phyloP scores from a whole-genome alignment of 2,797 vertebrate species.

The Gallinago stenura region DNA sequence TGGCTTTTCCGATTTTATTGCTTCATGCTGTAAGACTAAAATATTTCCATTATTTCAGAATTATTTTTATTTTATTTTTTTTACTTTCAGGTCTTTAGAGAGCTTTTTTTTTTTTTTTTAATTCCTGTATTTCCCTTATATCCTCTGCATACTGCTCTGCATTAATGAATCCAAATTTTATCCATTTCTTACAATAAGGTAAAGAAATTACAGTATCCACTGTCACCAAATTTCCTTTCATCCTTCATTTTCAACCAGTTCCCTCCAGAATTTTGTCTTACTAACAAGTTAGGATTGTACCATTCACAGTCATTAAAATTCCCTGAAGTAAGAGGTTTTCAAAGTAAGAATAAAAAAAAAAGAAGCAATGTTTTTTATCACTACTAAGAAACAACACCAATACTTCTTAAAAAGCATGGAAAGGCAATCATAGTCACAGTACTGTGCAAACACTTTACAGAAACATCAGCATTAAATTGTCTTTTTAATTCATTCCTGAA shows the following conservation, averaged over 20 bases:
- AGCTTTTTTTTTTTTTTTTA: background rate
- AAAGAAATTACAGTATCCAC: background rate
- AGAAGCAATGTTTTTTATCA: background rate
- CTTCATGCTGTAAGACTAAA: background rate
- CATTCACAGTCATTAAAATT: background rate
- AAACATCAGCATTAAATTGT: background rate
- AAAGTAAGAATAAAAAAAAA: background rate
- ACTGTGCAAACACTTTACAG: background rate
- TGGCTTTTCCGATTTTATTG: background rate
- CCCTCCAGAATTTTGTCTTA: background rate
- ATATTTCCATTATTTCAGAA: background rate
- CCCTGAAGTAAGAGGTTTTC: background rate
- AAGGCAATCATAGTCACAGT: background rate
- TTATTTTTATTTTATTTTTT: background rate
- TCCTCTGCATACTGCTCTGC: background rate
- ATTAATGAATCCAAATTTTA: background rate
- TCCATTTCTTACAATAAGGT: background rate
- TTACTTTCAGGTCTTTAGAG: background rate
- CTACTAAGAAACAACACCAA: background rate
- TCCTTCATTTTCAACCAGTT: background rate
- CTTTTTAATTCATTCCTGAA: constrained; percentile 10
- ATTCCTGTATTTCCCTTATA: background rate
- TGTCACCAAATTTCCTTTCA: background rate
- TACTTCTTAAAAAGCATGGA: background rate
- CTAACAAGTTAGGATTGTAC: background rate